Evolutionary conservation across 2,888 invertebrate species (phyloP), one percentile per base, ranked within the genome.

Genomic region (Acrobasis suavella): DNA sequence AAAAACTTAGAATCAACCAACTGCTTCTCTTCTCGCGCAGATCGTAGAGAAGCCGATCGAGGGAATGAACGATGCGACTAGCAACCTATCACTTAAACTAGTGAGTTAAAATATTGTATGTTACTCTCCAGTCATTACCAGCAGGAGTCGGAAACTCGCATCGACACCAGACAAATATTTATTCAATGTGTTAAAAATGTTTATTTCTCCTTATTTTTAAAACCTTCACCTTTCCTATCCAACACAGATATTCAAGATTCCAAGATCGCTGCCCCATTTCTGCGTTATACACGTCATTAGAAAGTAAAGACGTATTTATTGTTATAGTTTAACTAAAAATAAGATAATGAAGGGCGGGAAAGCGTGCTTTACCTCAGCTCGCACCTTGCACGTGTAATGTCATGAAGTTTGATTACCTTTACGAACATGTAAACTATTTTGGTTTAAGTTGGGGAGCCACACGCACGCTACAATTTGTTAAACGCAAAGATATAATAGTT

Each of bases 331-430:
- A 72, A 72, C 70, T 81, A 84, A 85, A 85, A 89, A 89, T 88
- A 89, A 86, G 81, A 78, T 76, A 84, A 80, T 75, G 83, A 81
- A 81, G 85, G 84, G 84, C 76, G 80, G 74, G 75, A 76, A 78
- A 72, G 78, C 76, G 69, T 89, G 91, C 79, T 80, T 82, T 79
- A 72, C 81, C 74, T 91, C 85, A 73, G 74, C 83, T 89, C 82
- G 83, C 91, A 91, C 91, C 78, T 87, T 82, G 74, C 83, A 86
- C 87, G 89, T 87, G 88, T 85, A 84, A 78, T 87, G 89, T 86
- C 88, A 78, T 85, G 85, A 80, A 77, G 73, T 81, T 82, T 85
- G 83, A 89, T 87, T 88, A 87, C 85, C 80, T 85, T 70, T 76
- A 76, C 74, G 74, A 80, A 75, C 75, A 75, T 72, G 73, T 73